phyloP scores from a whole-genome alignment of 2,797 vertebrate genomes.

The Pangasius mekongensis region DNA sequence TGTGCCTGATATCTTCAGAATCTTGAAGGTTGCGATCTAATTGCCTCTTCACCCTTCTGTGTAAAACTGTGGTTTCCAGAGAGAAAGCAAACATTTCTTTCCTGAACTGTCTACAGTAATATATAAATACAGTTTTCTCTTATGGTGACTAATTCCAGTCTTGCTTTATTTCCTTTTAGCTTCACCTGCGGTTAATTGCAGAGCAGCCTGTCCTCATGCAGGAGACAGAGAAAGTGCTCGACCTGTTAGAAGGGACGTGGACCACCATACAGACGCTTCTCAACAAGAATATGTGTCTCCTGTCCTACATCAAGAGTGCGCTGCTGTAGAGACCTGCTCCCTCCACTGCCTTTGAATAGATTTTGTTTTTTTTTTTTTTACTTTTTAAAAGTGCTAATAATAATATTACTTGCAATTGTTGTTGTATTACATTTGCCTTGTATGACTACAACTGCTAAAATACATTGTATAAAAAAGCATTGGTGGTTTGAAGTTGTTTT shows the following conservation, averaged over 20 bases:
- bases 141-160: not conserved
- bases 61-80: not conserved
- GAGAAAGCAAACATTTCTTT: not conserved
- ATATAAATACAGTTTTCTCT: not conserved
- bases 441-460: not conserved
- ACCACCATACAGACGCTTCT: conserved; percentile 81
- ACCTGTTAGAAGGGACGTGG: conserved; percentile 83
- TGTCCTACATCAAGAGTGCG: conserved; percentile 91
- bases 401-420: not conserved
- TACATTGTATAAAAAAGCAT: not conserved
- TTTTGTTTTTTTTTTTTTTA: not conserved
- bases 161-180: conserved; percentile 67
- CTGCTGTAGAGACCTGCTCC: conserved; percentile 75
- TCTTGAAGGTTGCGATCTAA: not conserved
- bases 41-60: too few relatives aligned
- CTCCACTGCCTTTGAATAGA: not conserved
- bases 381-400: not conserved
- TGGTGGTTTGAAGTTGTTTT: not conserved
- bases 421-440: not conserved
- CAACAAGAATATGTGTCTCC: conserved; percentile 88
- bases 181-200: conserved; percentile 84
- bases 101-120: not conserved
- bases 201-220: conserved; percentile 79
- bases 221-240: conserved; percentile 75
- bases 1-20: not conserved